Conservation (phyloP, 1,140 invertebrate genomes). For the Panulirus ornatus region DNA sequence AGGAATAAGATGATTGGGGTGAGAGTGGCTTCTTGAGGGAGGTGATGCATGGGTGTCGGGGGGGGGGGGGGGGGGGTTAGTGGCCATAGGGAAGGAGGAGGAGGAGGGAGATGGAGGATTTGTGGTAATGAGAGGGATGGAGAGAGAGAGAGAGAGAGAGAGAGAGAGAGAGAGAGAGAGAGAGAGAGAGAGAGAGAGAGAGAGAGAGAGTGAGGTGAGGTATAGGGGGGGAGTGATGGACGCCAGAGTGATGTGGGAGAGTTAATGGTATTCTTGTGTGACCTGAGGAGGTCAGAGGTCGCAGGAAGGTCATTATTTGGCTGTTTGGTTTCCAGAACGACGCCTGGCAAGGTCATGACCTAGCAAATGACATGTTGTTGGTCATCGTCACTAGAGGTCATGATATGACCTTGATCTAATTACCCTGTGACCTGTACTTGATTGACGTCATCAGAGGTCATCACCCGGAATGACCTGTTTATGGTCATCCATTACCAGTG, state of each 20-base stretch:
- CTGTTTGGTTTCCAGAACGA: neutral
- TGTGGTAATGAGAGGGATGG: neutral
- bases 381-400: no score
- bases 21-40: no score
- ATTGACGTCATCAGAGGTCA: no score
- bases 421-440: no score
- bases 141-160: neutral
- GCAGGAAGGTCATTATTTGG: neutral
- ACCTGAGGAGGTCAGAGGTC: neutral
- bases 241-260: neutral
- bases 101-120: neutral
- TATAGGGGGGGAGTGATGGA: neutral
- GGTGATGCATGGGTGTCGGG: no score
- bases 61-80: neutral
- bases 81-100: neutral
- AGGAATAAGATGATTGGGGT: no score
- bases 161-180: neutral
- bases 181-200: neutral
- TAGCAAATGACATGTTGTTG: no score
- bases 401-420: no score
- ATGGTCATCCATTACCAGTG: no score
- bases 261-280: neutral
- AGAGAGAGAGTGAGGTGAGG: neutral
- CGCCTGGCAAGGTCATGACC: neutral
- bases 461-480: no score